Base-by-base conservation (phyloP, 2,888 invertebrate genomes). In the Adela reaumurella region DNA sequence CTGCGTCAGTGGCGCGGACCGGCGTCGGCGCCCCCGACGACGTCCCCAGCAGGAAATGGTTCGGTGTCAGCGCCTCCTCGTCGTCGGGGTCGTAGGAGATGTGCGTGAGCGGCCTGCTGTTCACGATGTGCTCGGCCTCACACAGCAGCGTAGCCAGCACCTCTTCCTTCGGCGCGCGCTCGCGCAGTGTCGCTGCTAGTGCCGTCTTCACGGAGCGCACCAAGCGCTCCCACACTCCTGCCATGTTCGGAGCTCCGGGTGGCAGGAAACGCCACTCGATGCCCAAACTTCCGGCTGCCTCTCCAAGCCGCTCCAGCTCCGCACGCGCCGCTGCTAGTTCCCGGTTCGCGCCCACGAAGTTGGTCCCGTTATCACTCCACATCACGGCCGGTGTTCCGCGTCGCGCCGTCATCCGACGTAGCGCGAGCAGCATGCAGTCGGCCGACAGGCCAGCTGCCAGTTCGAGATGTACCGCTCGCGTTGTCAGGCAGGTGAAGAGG, bases 401-500 rank as follows among this genome's bases (percentile, higher is more conserved):
- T 8, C 56, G 46, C 4, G 56, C 49, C 2, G 53, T 46, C 43
- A 58, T 56, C 19, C 54, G 52, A 11, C 52, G 46, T 3, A 54
- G 47, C 6, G 52, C 49, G 11, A 50, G 50, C 11, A 57, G 8
- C 43, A 56, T 55, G 1, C 50, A 47, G 10, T 53, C 49, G 5
- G 55, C 52, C 10, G 52, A 46, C 14, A 56, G 47, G 24, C 52
- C 50, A 10, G 44, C 48, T 10, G 53, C 55, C 17, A 54, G 35
- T 29, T 57, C 56, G 14, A 57, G 47, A 44, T 57, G 50, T 5
- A 54, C 47, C 5, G 54, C 60, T 46, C 57, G 53, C 46, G 57
- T 56, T 2, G 53, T 46, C 8, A 59, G 50, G 46, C 62, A 63
- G 43, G 54, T 48, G 17, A 55, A 57, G 1, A 55, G 20, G 6